Conservation (phyloP, 2,888 invertebrate genomes). For the Synanthedon formicaeformis region DNA sequence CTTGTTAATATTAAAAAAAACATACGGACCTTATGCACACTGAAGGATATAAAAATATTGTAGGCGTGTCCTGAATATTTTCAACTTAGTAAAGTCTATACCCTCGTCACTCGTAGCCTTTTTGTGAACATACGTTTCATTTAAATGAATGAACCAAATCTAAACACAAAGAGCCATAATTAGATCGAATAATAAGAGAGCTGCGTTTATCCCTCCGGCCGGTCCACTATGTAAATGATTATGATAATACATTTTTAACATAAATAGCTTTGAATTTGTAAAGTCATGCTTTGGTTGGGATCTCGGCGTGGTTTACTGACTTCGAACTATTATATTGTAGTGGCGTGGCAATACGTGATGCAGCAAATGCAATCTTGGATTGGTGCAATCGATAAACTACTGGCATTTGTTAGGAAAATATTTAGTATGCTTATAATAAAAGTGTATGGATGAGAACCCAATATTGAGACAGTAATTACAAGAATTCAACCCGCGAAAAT, state of each 20-base stretch:
- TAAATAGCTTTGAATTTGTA: constrained; percentile 59
- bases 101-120: constrained; percentile 8
- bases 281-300: constrained; percentile 50
- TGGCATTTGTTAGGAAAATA: not conserved
- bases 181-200: constrained; percentile 56
- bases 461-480: no score
- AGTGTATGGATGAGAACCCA: no score
- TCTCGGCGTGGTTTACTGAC: constrained; percentile 34
- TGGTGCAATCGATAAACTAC: not conserved
- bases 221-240: constrained; percentile 58
- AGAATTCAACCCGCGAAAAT: no score
- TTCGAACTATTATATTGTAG: constrained; percentile 15
- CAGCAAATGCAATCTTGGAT: constrained; percentile 24
- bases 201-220: constrained; percentile 43
- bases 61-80: not conserved
- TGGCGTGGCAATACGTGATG: constrained; percentile 34
- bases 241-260: constrained; percentile 60
- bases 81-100: not conserved
- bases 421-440: no score
- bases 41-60: not conserved
- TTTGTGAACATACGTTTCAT: constrained; percentile 30
- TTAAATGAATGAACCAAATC: constrained; percentile 51
- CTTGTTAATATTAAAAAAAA: no score
- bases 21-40: no score
- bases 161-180: constrained; percentile 66